Conservation (phyloP, 2,113 vertebrate species). For the Pedionomus torquatus region DNA sequence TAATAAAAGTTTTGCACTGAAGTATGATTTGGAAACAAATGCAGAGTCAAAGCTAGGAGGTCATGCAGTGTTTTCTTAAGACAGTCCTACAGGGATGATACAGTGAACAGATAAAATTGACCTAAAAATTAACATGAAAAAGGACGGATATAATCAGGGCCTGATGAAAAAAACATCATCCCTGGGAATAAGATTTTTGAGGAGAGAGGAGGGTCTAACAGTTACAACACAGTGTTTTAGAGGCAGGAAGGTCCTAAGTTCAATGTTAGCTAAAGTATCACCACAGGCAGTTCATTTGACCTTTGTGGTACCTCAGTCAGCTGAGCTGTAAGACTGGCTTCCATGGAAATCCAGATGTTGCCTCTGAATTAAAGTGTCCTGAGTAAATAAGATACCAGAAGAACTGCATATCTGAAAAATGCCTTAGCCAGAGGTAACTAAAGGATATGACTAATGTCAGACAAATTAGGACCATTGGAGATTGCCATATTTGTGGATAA, state of each 20-base stretch:
- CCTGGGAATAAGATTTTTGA: conserved; percentile 15
- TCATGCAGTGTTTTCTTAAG: conserved; percentile 39
- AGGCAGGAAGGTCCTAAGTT: conserved; percentile 61
- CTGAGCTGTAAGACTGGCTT: conserved; percentile 73
- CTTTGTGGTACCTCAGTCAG: conserved; percentile 70
- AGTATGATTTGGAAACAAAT: conserved; percentile 52
- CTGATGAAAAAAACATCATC: conserved; percentile 16
- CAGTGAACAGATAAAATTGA: neutral
- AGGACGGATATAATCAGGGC: conserved; percentile 13
- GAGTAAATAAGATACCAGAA: conserved; percentile 74
- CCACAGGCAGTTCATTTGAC: conserved; percentile 66
- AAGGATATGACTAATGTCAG: conserved; percentile 43
- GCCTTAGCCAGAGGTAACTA: conserved; percentile 46
- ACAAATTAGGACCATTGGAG: conserved; percentile 24
- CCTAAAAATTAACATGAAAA: neutral
- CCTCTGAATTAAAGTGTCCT: conserved; percentile 60
- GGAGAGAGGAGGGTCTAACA: neutral
- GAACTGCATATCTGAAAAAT: conserved; percentile 54
- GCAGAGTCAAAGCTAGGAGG: conserved; percentile 20
- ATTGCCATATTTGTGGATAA: conserved; percentile 4
- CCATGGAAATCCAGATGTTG: conserved; percentile 71
- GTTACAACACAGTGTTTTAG: conserved; percentile 30
- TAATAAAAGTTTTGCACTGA: conserved; percentile 30
- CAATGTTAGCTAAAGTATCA: conserved; percentile 53
- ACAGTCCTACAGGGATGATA: neutral